These are phyloP conservation scores for Drepana falcataria DNA, from an alignment of 2,888 invertebrate genomes.

Conservation along the genomic window DNA sequence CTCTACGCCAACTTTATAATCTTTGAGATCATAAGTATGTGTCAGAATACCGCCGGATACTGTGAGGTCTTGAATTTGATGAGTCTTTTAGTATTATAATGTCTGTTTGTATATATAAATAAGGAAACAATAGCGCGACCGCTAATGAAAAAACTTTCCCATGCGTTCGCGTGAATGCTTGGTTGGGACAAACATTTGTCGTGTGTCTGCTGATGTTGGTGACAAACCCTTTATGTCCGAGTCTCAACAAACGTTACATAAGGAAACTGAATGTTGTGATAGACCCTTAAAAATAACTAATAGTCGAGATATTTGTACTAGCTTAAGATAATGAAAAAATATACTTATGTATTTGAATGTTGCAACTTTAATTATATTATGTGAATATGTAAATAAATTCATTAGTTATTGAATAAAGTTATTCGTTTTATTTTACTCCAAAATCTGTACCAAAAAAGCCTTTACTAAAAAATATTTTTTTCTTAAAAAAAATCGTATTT, in stretches of 20 bases:
- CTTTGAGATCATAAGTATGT: too few species aligned
- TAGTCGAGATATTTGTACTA: slow-evolving; percentile 55
- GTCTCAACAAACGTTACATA: slow-evolving; percentile 19
- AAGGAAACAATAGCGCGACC: not conserved
- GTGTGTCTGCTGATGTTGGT: not conserved
- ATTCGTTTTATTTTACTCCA: slow-evolving; percentile 26
- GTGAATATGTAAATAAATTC: slow-evolving; percentile 77
- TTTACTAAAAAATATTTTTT: not conserved
- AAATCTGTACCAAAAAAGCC: slow-evolving; percentile 2
- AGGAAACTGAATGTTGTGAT: slow-evolving; percentile 76
- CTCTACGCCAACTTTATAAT: too few species aligned
- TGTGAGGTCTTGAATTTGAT: too few species aligned
- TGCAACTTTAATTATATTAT: slow-evolving; percentile 61
- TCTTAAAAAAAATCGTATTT: too few species aligned
- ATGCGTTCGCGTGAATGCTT: not conserved
- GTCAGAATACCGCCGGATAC: too few species aligned
- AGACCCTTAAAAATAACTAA: slow-evolving; percentile 42
- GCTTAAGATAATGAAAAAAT: slow-evolving; percentile 40
- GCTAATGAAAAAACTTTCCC: not conserved
- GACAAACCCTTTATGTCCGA: not conserved
- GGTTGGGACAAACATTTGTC: not conserved
- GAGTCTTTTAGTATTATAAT: not conserved
- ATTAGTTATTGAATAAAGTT: slow-evolving; percentile 55
- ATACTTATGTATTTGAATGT: slow-evolving; percentile 60
- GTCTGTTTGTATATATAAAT: not conserved